These are phyloP conservation scores for Melieria picta DNA, from an alignment of 2,888 invertebrate genomes.

Conservation along the genomic window DNA sequence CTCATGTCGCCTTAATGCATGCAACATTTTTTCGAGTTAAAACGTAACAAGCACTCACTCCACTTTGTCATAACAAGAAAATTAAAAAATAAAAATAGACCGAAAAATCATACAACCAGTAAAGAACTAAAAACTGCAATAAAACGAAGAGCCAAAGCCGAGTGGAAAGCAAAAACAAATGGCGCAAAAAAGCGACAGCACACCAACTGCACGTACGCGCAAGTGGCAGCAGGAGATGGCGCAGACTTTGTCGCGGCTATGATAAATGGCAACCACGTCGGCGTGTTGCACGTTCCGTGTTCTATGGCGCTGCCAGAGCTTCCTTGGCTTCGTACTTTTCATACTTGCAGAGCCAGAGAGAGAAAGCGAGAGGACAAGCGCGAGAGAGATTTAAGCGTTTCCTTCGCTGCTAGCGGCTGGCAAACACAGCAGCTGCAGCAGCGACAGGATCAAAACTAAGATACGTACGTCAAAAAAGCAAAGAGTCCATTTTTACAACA, in stretches of 20 bases:
- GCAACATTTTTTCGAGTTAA: slow-evolving; percentile 40
- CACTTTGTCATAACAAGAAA: slow-evolving; percentile 22
- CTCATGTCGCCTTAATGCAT: slow-evolving; percentile 46
- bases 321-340: neutral
- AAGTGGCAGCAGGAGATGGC: neutral
- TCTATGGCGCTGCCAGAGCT: neutral
- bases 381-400: neutral
- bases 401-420: neutral
- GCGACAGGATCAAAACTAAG: slow-evolving; percentile 8
- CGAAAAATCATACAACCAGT: neutral
- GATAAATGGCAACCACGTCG: slow-evolving; percentile 36
- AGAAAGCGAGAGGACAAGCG: neutral
- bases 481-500: slow-evolving; percentile 15
- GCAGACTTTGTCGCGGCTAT: slow-evolving; percentile 13
- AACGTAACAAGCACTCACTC: slow-evolving; percentile 19
- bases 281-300: slow-evolving; percentile 17
- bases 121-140: slow-evolving; percentile 2
- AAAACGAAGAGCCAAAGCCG: slow-evolving; percentile 1
- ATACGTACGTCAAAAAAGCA: slow-evolving; percentile 13
- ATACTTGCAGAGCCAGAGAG: neutral
- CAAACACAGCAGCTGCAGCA: neutral
- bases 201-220: slow-evolving; percentile 3
- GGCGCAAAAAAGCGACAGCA: neutral
- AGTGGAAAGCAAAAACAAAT: neutral
- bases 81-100: slow-evolving; percentile 9